phyloP scores from a whole-genome alignment of 2,113 vertebrate genomes.

The Gadus macrocephalus region DNA sequence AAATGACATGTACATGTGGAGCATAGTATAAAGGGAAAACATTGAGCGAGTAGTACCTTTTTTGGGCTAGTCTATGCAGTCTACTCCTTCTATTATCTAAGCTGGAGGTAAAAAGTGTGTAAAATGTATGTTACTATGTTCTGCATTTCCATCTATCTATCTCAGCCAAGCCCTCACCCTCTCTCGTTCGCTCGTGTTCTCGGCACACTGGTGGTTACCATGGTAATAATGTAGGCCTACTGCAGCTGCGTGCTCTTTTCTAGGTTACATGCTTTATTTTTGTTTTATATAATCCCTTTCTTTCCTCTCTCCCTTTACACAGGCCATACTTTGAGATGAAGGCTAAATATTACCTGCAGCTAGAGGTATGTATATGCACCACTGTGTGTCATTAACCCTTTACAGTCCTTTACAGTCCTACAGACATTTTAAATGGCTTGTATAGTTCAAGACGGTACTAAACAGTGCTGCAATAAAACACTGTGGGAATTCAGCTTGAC shows the following conservation, averaged over 20 bases:
- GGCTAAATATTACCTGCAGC: slow-evolving; percentile 91
- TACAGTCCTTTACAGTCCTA: neutral
- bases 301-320: slow-evolving; percentile 34
- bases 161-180: slow-evolving; percentile 31
- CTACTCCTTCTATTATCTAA: neutral
- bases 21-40: too few relatives aligned
- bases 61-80: too few relatives aligned
- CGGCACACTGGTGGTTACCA: slow-evolving; percentile 42
- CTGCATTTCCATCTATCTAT: slow-evolving; percentile 18
- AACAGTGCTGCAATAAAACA: too few relatives aligned
- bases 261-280: slow-evolving; percentile 34
- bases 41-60: too few relatives aligned
- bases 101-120: slow-evolving; percentile 5
- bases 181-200: neutral
- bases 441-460: too few relatives aligned
- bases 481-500: too few relatives aligned
- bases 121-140: slow-evolving; percentile 40
- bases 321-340: slow-evolving; percentile 98
- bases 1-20: too few relatives aligned
- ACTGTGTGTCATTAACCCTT: neutral
- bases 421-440: too few relatives aligned
- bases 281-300: slow-evolving; percentile 3
- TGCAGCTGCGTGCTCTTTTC: slow-evolving; percentile 30
- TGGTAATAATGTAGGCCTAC: slow-evolving; percentile 45
- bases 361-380: slow-evolving; percentile 80